phyloP scores from a whole-genome alignment of 2,113 vertebrate genomes.

The Oxyruncus cristatus region DNA sequence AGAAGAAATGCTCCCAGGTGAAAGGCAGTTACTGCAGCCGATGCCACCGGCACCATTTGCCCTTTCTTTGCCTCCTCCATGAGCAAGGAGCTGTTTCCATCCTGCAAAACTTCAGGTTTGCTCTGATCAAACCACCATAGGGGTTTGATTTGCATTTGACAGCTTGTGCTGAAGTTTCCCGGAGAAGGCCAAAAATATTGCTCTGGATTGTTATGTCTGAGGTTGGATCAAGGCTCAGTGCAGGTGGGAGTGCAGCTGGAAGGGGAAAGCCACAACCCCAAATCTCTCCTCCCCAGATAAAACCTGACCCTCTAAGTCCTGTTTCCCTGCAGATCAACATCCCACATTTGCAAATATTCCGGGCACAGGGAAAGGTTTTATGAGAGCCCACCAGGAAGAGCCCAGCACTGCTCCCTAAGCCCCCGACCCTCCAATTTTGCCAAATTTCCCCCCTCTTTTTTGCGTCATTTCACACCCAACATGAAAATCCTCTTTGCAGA shows the following conservation, averaged over 20 bases:
- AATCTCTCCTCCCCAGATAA: not conserved
- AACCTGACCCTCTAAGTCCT: not conserved
- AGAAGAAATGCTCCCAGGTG: not conserved
- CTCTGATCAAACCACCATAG: not conserved
- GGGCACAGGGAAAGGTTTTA: not conserved
- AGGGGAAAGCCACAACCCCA: not conserved
- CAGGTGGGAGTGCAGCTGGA: not conserved
- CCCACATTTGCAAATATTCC: too few species aligned
- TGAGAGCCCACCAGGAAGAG: accelerated
- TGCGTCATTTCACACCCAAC: not conserved
- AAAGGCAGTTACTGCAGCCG: accelerated
- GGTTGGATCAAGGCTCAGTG: not conserved
- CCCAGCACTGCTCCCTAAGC: not conserved
- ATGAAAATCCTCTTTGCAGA: not conserved
- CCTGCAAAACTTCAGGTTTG: not conserved
- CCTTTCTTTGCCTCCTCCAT: accelerated
- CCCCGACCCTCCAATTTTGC: accelerated
- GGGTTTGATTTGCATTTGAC: not conserved
- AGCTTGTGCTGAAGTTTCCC: not conserved
- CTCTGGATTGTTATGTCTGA: accelerated
- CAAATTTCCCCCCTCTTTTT: accelerated
- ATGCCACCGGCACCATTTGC: not conserved
- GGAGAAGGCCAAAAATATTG: not conserved
- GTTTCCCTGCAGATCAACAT: not conserved
- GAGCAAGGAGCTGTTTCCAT: not conserved